Conservation (phyloP, 2,113 vertebrate genomes). For the Chauna torquata region DNA sequence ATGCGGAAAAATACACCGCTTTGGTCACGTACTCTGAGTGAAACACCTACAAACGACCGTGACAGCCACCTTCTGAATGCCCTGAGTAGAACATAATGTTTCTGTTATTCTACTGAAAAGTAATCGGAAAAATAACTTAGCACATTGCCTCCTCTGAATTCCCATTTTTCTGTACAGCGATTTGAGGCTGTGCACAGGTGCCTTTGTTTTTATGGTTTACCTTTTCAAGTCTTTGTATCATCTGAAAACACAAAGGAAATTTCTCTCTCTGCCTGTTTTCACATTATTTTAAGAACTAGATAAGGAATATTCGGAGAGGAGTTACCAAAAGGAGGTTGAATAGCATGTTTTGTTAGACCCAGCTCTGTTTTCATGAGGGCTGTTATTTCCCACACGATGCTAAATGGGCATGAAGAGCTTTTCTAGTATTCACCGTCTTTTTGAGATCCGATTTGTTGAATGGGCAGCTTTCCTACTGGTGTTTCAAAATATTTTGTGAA, state of each 20-base stretch:
- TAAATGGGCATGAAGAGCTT: not conserved
- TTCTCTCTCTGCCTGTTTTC: not conserved
- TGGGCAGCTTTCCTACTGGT: not conserved
- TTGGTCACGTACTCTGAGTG: not conserved
- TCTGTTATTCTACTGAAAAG: not conserved
- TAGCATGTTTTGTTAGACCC: not conserved
- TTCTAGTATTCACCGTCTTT: not conserved
- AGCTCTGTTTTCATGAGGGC: not conserved
- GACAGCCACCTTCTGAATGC: not conserved
- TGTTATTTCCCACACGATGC: not conserved
- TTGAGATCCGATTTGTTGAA: not conserved
- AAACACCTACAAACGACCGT: not conserved
- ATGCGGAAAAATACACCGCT: not conserved
- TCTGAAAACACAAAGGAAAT: not conserved
- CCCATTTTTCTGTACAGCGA: not conserved
- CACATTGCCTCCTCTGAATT: not conserved
- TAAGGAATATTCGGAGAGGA: not conserved
- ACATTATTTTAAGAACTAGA: not conserved
- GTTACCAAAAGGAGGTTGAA: not conserved
- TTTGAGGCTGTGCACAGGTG: not conserved
- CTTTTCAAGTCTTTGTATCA: not conserved
- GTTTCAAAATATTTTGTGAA: not conserved
- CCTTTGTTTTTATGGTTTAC: not conserved
- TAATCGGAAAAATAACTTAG: not conserved
- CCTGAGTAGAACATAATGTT: not conserved